Percentiles rank a stretch among this genome's conserved stretches.
Conservation (phyloP, 2,888 invertebrate species). For the Piscicola geometra region DNA sequence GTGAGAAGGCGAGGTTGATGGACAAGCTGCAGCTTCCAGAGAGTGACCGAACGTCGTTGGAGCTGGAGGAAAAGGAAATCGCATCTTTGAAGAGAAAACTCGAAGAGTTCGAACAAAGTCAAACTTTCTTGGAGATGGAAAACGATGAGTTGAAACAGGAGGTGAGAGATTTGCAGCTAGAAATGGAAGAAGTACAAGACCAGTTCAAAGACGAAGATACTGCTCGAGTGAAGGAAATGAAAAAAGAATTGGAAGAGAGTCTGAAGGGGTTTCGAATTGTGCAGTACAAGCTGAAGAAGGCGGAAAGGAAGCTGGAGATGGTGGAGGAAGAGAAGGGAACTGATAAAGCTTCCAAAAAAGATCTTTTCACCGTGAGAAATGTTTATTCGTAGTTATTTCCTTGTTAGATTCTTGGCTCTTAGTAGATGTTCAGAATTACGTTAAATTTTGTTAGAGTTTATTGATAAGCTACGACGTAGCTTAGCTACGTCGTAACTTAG, state of each 20-base stretch:
- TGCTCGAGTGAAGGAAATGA: constrained; percentile 81
- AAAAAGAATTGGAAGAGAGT: constrained; percentile 90
- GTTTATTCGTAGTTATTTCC: not conserved
- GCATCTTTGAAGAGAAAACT: constrained; percentile 69
- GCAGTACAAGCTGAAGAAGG: constrained; percentile 93
- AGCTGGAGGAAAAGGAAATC: constrained; percentile 44
- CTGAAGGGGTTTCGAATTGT: constrained; percentile 96
- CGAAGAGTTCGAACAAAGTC: constrained; percentile 80
- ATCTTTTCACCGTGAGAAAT: constrained; percentile 45
- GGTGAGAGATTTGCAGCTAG: constrained; percentile 84
- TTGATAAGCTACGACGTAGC: not conserved
- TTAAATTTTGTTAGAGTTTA: not conserved
- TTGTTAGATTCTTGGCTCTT: not conserved
- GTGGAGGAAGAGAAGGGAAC: constrained; percentile 78
- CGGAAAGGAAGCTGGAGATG: constrained; percentile 73
- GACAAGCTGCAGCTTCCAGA: constrained; percentile 44
- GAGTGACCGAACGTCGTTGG: constrained; percentile 41
- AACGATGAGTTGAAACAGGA: constrained; percentile 91
- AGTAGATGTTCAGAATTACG: not conserved
- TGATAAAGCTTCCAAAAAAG: constrained; percentile 50
- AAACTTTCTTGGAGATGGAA: constrained; percentile 90
- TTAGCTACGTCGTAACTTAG: not conserved
- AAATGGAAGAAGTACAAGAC: constrained; percentile 98
- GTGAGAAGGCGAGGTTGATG: constrained; percentile 49
- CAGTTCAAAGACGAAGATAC: constrained; percentile 84